Percentiles rank a stretch among this genome's conserved stretches.
Conservation (phyloP, 2,888 invertebrate species). For the Idaea dimidiata region DNA sequence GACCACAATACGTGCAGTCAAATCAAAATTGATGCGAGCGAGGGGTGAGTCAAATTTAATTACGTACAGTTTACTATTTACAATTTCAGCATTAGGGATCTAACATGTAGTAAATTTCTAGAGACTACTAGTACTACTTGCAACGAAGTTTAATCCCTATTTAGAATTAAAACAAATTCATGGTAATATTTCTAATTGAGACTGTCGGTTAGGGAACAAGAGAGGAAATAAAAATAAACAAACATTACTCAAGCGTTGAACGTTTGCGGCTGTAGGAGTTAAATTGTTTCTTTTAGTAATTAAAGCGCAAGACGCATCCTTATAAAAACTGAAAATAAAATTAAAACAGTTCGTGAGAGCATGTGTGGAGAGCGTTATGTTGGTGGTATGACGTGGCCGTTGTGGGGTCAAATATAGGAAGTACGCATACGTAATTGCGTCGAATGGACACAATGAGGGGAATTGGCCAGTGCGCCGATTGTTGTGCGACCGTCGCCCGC, state of each 20-base stretch:
- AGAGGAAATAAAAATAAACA: conserved; percentile 18
- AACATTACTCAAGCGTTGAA: conserved; percentile 30
- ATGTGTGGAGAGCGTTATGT: conserved; percentile 49
- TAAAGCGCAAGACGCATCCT: conserved; percentile 49
- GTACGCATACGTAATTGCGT: conserved; percentile 74
- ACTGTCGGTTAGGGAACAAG: conserved; percentile 10
- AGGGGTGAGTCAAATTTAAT: conserved; percentile 54
- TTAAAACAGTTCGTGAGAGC: conserved; percentile 44
- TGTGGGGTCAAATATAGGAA: conserved; percentile 68
- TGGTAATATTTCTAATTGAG: conserved; percentile 6
- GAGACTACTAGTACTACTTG: background rate
- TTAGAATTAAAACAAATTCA: background rate
- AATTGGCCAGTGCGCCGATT: conserved; percentile 75
- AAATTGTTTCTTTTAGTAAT: conserved; percentile 39
- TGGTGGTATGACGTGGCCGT: conserved; percentile 23
- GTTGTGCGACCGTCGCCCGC: conserved; percentile 78
- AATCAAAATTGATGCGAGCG: conserved; percentile 56
- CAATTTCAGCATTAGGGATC: background rate
- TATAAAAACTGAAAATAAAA: conserved; percentile 37
- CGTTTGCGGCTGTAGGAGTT: conserved; percentile 40
- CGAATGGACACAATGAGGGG: conserved; percentile 77
- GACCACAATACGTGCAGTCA: conserved; percentile 41
- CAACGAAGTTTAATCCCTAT: background rate
- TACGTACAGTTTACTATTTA: conserved; percentile 20
- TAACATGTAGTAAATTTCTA: background rate